Evolutionary conservation across 2,797 vertebrate genomes (phyloP).

Genomic region (Gallinago solitaria): DNA sequence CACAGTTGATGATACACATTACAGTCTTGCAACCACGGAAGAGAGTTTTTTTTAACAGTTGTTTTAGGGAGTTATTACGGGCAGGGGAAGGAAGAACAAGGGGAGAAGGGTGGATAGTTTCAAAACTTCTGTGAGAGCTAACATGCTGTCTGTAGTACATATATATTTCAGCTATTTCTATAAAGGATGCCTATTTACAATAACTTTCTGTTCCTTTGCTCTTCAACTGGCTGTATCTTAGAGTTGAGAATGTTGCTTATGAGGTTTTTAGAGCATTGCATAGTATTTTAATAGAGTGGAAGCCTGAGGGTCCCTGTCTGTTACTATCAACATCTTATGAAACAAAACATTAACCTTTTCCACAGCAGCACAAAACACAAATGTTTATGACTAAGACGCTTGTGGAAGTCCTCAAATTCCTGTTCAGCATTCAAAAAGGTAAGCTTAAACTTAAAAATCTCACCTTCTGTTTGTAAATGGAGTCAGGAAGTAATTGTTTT

Average conservation of each 20-base stretch:
- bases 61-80: background rate
- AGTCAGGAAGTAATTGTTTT: background rate
- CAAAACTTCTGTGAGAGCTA: background rate
- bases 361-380: slow-evolving; percentile 82
- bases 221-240: background rate
- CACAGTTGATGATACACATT: background rate
- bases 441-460: background rate
- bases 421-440: slow-evolving; percentile 86
- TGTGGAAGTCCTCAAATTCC: slow-evolving; percentile 85
- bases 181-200: background rate
- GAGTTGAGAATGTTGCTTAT: background rate
- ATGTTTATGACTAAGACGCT: slow-evolving; percentile 83
- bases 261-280: background rate
- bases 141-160: background rate
- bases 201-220: background rate
- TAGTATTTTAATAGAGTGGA: background rate
- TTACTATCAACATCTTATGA: background rate
- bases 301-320: background rate
- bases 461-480: rapidly evolving
- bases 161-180: background rate
- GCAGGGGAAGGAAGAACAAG: background rate
- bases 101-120: background rate
- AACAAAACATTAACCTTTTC: background rate
- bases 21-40: background rate
- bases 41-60: background rate